Evolutionary conservation across 2,888 invertebrate species (phyloP).

Genomic region (Cephus rjabovi): DNA sequence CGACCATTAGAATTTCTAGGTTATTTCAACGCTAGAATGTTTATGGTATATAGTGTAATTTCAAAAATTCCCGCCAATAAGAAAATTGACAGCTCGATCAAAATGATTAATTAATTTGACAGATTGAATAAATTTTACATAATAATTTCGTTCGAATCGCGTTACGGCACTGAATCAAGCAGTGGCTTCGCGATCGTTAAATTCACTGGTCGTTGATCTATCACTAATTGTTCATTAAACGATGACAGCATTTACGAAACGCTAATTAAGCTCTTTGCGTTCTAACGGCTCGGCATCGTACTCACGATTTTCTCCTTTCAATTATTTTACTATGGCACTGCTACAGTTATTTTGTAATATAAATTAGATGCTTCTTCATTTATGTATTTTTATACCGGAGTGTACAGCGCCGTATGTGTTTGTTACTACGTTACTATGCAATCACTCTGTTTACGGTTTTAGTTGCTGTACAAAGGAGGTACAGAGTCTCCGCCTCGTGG

Average conservation of each 20-base stretch:
- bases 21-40: too few species aligned
- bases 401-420: neutral
- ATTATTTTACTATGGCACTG: neutral
- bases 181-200: neutral
- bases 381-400: neutral
- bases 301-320: conserved; percentile 23
- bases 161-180: neutral
- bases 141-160: neutral
- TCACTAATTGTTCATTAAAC: conserved; percentile 35
- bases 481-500: conserved; percentile 9
- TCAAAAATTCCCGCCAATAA: neutral
- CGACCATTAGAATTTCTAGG: neutral
- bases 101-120: neutral
- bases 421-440: neutral
- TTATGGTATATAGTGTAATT: neutral
- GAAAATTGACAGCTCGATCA: neutral
- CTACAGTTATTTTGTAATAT: neutral
- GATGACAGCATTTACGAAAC: conserved; percentile 18
- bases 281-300: conserved; percentile 29
- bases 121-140: neutral
- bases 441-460: conserved; percentile 35
- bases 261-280: conserved; percentile 29
- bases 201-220: neutral
- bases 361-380: neutral
- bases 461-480: conserved; percentile 24